Evolutionary conservation across 1,140 invertebrate species (phyloP).

Genomic region (Leucophenga varia): DNA sequence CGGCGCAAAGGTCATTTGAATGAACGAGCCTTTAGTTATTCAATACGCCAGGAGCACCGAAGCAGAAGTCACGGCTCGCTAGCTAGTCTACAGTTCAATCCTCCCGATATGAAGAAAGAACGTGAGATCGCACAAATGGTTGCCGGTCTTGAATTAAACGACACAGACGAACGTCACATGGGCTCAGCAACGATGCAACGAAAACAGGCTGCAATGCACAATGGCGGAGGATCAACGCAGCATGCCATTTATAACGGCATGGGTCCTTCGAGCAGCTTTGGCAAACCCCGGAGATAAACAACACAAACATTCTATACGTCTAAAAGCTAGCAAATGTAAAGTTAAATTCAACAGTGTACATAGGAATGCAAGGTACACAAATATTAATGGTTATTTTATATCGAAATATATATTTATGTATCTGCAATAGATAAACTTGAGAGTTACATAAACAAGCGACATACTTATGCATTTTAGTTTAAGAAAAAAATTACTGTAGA

Average conservation of each 20-base stretch:
- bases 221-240: slow-evolving; percentile 16
- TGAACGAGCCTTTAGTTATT: slow-evolving; percentile 90
- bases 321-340: no score
- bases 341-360: no score
- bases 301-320: no score
- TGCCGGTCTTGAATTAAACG: slow-evolving; percentile 79
- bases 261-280: slow-evolving; percentile 43
- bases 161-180: slow-evolving; percentile 51
- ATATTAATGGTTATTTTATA: no score
- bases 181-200: slow-evolving; percentile 39
- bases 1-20: slow-evolving; percentile 88
- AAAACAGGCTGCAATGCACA: slow-evolving; percentile 29
- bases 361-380: no score
- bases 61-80: slow-evolving; percentile 87
- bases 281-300: slow-evolving; percentile 49
- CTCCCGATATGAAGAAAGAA: slow-evolving; percentile 82
- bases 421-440: no score
- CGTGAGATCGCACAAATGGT: slow-evolving; percentile 90
- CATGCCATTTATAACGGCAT: slow-evolving; percentile 19
- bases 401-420: no score
- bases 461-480: no score
- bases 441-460: no score
- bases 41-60: slow-evolving; percentile 88
- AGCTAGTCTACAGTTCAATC: slow-evolving; percentile 80
- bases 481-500: no score